Conservation (phyloP, 1,140 invertebrate species). For the Drosophila melanica region DNA sequence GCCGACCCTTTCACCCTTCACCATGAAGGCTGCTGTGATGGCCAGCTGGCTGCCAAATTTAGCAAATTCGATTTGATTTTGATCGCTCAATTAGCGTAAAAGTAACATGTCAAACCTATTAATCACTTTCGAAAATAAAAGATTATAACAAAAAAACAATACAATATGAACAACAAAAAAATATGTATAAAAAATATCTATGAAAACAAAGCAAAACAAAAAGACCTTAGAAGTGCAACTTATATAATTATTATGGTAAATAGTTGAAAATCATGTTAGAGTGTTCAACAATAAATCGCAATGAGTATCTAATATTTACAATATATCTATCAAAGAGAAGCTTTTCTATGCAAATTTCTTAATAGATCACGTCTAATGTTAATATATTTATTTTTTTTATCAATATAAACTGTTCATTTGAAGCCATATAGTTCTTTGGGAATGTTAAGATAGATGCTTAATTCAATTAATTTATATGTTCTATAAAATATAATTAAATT, state of each 20-base stretch:
- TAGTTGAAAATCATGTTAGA: not conserved
- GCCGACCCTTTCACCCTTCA: conserved; percentile 77
- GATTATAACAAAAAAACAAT: conserved; percentile 2
- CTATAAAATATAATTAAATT: no score
- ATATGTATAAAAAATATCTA: not conserved
- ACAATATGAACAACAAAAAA: not conserved
- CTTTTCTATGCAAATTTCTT: no score
- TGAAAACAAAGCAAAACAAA: not conserved
- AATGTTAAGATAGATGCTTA: no score
- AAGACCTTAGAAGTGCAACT: not conserved
- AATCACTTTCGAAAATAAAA: conserved; percentile 74
- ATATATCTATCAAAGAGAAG: no score
- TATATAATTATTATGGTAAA: not conserved
- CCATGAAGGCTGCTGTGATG: conserved; percentile 60
- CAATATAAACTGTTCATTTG: no score
- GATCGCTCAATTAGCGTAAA: conserved; percentile 83
- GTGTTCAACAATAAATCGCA: not conserved
- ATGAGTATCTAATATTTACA: not conserved
- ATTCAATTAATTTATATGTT: no score
- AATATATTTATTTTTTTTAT: no score
- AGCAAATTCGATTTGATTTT: conserved; percentile 74
- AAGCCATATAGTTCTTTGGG: no score
- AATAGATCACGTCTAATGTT: no score
- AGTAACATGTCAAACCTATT: conserved; percentile 81
- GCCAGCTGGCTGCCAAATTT: conserved; percentile 57